Base-by-base conservation (phyloP, 30 jellyfish, hydroid and myxozoan species). In the Pseudorhiza aurosa region DNA sequence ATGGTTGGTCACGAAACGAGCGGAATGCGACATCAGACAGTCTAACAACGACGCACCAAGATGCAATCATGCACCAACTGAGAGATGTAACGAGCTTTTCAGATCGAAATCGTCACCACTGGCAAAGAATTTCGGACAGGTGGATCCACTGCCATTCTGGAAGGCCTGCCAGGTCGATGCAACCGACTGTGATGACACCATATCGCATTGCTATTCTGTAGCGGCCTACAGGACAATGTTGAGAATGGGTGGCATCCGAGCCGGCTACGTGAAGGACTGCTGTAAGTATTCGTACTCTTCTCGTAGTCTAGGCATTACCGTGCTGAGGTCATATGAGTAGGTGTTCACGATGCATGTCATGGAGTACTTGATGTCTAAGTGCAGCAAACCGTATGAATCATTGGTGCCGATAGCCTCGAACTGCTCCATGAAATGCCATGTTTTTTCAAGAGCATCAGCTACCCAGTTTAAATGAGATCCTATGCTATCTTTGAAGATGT, bases 71-170 rank as follows among this genome's bases (percentile, higher is more conserved):
- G 81, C 91, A 14, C 99, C 99, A 14, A 87, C 99, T 12, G 74
- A 60, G 14, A 65, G 86, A 32, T 94, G 99, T 87, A 7, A 17
- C 53, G 89, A 94, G 63, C 43, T 94, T 25, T 94, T 94, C 89
- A 69, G 40, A 53, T 43, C 77, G 15, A 74, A 60, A 8, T 30
- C 97, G 21, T 87, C 99, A 28, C 93, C 93, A 63, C 57, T 87
- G 6, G 93, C 99, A 7, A 60, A 65, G 40, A 68, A 60, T 75
- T 94, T 81, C 77, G 42, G 56, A 15, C 26, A 35, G 29, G 82
- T 87, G 18, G 99, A 94, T 79, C 95, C 99, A 14, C 65, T 64
- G 55, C 95, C 99, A 58, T 94, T 94, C 95, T 35, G 68, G 75
- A 68, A 81, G 29, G 95, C 99, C 18, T 94, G 99, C 81, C 93